These are phyloP conservation scores for Gadus macrocephalus DNA, from an alignment of 2,113 vertebrate species.

Conservation along the genomic window DNA sequence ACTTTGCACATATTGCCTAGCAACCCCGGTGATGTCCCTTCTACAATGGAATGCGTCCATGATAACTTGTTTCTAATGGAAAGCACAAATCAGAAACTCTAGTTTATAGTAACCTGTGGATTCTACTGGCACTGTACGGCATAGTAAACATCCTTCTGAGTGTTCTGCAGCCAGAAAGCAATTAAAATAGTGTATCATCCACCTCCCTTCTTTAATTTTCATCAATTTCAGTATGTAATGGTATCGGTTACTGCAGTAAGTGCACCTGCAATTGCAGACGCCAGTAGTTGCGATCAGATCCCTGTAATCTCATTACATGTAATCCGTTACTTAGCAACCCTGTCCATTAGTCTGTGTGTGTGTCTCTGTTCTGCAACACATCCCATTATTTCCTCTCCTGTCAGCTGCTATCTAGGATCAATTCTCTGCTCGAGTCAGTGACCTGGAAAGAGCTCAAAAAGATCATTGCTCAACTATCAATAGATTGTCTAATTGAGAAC, in stretches of 20 bases:
- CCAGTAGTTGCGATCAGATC: constrained; percentile 12
- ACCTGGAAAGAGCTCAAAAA: constrained; percentile 67
- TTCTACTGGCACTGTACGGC: neutral
- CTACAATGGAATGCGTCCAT: neutral
- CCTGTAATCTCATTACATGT: constrained; percentile 23
- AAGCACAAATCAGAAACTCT: neutral
- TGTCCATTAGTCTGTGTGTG: constrained; percentile 38
- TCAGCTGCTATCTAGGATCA: constrained; percentile 57
- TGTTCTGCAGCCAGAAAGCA: neutral
- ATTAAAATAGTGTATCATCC: neutral
- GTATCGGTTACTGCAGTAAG: neutral
- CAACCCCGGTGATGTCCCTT: neutral
- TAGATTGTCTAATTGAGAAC: constrained; percentile 62
- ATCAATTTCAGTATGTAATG: neutral
- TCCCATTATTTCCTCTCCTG: constrained; percentile 14
- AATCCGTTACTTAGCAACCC: constrained; percentile 21
- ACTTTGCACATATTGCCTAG: neutral
- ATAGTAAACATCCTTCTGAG: neutral
- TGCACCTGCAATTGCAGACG: neutral
- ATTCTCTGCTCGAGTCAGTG: constrained; percentile 54
- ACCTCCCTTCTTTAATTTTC: neutral
- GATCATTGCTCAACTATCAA: constrained; percentile 56
- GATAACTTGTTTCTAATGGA: neutral
- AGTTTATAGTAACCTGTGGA: neutral
- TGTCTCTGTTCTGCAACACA: constrained; percentile 23